A percentile compares a stretch with the other conserved stretches of the same genome.
phyloP scores from a whole-genome alignment of 2,797 vertebrate genomes.

The Echeneis naucrates region DNA sequence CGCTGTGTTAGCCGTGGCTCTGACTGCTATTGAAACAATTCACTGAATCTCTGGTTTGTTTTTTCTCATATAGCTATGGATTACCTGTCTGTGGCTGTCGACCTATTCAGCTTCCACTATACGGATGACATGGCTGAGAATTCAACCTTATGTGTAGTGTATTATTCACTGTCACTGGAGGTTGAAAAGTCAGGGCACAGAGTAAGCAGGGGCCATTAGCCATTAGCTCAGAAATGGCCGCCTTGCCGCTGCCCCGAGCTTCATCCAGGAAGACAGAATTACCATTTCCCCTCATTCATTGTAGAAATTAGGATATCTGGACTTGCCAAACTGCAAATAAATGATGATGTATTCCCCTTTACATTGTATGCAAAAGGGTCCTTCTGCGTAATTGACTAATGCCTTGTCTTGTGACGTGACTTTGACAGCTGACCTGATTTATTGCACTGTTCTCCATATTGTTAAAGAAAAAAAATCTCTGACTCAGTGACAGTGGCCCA shows the following conservation, averaged over 20 bases:
- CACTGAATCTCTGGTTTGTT: conserved; percentile 49
- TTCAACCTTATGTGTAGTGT: conserved; percentile 44
- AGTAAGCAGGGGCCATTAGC: conserved; percentile 67
- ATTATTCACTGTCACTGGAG: conserved; percentile 66
- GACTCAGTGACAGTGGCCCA: conserved; percentile 72
- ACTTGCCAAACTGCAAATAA: conserved; percentile 42
- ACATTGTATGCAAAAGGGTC: conserved; percentile 62
- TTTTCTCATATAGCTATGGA: conserved; percentile 57
- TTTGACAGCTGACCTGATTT: conserved; percentile 77
- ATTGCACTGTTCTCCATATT: conserved; percentile 67
- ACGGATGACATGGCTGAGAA: conserved; percentile 61
- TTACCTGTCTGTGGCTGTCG: conserved; percentile 58
- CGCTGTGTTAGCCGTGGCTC: conserved; percentile 55
- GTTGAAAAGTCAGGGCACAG: conserved; percentile 69
- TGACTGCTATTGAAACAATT: conserved; percentile 62
- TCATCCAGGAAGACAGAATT: conserved; percentile 57
- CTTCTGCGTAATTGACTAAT: conserved; percentile 73
- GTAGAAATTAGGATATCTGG: conserved; percentile 41
- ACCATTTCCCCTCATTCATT: conserved; percentile 65
- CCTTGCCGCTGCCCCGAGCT: conserved; percentile 43
- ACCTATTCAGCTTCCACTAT: conserved; percentile 50
- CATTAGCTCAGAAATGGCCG: conserved; percentile 65
- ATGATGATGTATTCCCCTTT: conserved; percentile 65
- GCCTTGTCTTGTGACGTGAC: conserved; percentile 61
- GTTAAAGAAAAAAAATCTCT: conserved; percentile 69